Conservation (phyloP, 2,888 invertebrate genomes). For the Cyclophora albipunctata region DNA sequence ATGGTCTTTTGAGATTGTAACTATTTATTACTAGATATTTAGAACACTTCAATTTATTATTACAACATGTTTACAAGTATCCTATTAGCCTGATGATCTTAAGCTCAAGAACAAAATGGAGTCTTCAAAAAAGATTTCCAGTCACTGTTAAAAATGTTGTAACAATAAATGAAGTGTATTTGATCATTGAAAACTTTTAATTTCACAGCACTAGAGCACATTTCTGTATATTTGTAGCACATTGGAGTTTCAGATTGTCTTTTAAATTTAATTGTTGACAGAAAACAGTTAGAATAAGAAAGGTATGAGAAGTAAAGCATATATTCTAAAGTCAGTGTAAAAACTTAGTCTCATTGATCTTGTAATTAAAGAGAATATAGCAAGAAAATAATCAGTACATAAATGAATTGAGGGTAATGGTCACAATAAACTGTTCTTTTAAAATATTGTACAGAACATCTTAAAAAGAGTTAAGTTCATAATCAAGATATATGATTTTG, state of each 20-base stretch:
- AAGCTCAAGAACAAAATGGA: too few relatives aligned
- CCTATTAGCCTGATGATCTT: too few relatives aligned
- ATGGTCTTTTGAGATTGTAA: constrained; percentile 15
- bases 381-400: constrained; percentile 30
- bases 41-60: neutral
- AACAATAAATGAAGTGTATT: neutral
- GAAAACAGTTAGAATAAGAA: constrained; percentile 16
- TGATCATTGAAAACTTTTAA: constrained; percentile 7
- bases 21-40: constrained; percentile 5
- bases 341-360: constrained; percentile 37
- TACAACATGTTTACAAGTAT: neutral
- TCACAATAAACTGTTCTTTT: constrained; percentile 6
- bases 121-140: too few relatives aligned
- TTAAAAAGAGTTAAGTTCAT: too few relatives aligned
- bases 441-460: too few relatives aligned
- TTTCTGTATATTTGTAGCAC: constrained; percentile 31
- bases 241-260: constrained; percentile 23
- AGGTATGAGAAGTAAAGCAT: constrained; percentile 52
- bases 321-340: constrained; percentile 68
- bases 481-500: too few relatives aligned
- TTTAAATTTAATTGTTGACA: constrained; percentile 9
- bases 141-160: neutral
- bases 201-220: constrained; percentile 34
- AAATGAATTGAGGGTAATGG: constrained; percentile 30
- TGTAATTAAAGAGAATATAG: constrained; percentile 32